Evolutionary conservation across 2,888 invertebrate species (phyloP).

Genomic region (Ellobium chinense): DNA sequence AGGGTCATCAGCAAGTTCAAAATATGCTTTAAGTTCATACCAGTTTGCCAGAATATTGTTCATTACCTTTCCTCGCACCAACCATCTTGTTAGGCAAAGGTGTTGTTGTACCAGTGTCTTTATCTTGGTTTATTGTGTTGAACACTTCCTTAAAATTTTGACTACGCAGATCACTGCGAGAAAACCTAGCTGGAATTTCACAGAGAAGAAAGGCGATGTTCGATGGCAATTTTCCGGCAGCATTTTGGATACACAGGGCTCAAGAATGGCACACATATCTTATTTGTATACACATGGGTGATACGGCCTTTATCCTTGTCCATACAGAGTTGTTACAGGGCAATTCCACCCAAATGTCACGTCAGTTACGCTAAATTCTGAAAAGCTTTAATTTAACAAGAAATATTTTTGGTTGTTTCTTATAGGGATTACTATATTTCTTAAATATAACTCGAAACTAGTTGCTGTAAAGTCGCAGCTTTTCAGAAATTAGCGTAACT

Average conservation of each 20-base stretch:
- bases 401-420: too few relatives aligned
- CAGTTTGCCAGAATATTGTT: slow-evolving; percentile 31
- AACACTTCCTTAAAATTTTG: not conserved
- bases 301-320: slow-evolving; percentile 20
- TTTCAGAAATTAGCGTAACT: too few relatives aligned
- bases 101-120: not conserved
- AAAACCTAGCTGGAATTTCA: slow-evolving; percentile 27
- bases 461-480: too few relatives aligned
- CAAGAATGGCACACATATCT: slow-evolving; percentile 25
- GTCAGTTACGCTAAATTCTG: too few relatives aligned
- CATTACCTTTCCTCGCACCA: slow-evolving; percentile 25
- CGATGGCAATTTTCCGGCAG: slow-evolving; percentile 4
- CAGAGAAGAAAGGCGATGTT: not conserved
- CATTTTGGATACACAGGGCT: slow-evolving; percentile 12
- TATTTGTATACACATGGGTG: slow-evolving; percentile 11
- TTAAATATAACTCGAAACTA: too few relatives aligned
- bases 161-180: not conserved
- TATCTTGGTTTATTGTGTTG: not conserved
- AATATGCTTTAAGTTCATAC: slow-evolving; percentile 10
- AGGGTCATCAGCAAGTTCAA: not conserved
- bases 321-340: slow-evolving; percentile 27
- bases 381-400: too few relatives aligned
- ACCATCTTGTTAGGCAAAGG: not conserved
- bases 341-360: too few relatives aligned
- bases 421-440: too few relatives aligned